Evolutionary conservation across 2,888 invertebrate genomes (phyloP), one percentile per base, ranked within the genome.

Genomic region (Rhaphigaster nebulosa): DNA sequence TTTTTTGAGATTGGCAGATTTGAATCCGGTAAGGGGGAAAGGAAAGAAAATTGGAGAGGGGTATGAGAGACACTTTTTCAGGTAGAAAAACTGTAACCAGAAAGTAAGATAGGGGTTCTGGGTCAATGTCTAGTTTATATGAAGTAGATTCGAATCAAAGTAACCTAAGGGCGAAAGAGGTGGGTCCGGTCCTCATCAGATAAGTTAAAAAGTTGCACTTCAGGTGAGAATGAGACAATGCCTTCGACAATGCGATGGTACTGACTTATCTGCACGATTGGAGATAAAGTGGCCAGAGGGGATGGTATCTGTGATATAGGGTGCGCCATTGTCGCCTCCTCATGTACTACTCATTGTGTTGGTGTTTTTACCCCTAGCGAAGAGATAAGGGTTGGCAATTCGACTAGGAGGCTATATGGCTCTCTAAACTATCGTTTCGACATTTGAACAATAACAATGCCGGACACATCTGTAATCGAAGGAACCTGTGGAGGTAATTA

Each of bases 131-230:
- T 70, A 70, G 70, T 70, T 70, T 70, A 70, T 70, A 70, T 70
- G 70, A 70, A 70, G 70, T 70, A 70, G 70, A 70, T 70, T 8
- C 70, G 70, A 70, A 70, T 70, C 70, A 70, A 70, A 70, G 34
- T 70, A 38, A 70, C 34, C 34, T 70, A 34, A 70, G 70, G 70
- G 70, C 34, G 70, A 70, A 70, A 70, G 70, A 70, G 70, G 70
- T 20, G 18, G 70, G 34, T 70, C 29, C 65, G 65, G 12, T 65
- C 70, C 70, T 70, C 5, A 70, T 70, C 70, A 34, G 70, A 70
- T 70, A 70, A 70, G 70, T 70, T 70, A 34, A 70, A 70, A 70
- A 70, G 70, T 70, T 70, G 70, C 70, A 70, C 70, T 70, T 34
- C 70, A 70, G 70, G 70, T 70, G 70, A 34, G 70, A 70, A 34